These are phyloP conservation scores for Motacilla tschutschensis DNA, from an alignment of 2,113 vertebrate species.

Conservation along the genomic window DNA sequence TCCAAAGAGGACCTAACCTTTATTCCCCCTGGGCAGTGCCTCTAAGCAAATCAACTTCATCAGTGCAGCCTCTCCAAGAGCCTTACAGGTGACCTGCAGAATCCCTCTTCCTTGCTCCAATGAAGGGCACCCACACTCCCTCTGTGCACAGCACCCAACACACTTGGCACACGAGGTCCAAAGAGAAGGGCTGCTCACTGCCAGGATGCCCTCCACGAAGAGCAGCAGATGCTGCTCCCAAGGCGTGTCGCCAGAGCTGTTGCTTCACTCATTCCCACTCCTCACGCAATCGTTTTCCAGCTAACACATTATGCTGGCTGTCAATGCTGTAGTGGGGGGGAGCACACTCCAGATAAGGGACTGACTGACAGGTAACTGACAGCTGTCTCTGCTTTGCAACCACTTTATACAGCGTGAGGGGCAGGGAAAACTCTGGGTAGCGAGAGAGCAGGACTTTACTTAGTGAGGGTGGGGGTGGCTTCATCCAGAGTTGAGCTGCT, in stretches of 20 bases:
- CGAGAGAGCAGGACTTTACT: slow-evolving; percentile 59
- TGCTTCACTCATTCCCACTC: slow-evolving; percentile 1
- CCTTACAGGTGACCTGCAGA: background rate
- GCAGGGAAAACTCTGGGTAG: background rate
- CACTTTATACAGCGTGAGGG: background rate
- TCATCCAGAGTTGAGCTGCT: slow-evolving; percentile 91
- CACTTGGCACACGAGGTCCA: background rate
- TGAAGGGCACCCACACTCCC: background rate
- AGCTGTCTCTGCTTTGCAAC: background rate
- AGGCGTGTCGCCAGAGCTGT: background rate
- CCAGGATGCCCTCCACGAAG: background rate
- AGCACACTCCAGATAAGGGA: background rate
- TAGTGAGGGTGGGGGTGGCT: slow-evolving; percentile 87
- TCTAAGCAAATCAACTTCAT: background rate
- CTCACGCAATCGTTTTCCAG: background rate
- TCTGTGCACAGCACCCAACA: background rate
- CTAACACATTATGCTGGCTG: background rate
- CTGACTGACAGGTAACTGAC: background rate
- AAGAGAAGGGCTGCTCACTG: background rate
- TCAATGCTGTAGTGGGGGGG: background rate
- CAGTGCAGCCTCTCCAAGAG: background rate
- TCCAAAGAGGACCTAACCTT: background rate
- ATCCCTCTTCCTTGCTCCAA: background rate
- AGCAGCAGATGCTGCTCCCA: slow-evolving; percentile 15
- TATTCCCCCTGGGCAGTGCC: background rate